Evolutionary conservation across 2,797 vertebrate species (phyloP).

Genomic region (Sebastes diploproa): DNA sequence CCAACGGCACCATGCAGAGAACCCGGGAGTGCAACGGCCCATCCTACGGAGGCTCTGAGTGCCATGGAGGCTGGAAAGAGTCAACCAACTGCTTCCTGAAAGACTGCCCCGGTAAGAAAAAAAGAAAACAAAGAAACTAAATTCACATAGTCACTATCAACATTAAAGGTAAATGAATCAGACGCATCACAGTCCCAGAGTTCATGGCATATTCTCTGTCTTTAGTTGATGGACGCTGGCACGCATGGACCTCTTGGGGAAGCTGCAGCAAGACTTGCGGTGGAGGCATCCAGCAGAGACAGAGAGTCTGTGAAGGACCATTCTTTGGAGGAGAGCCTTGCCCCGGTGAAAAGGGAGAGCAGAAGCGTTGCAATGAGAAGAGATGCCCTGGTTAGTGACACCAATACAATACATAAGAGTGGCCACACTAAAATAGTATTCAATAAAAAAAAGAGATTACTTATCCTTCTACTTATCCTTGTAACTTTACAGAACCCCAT

Average conservation of each 20-base stretch:
- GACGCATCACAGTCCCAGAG: background rate
- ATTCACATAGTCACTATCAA: background rate
- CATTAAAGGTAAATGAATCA: background rate
- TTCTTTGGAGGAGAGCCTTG: conserved; percentile 91
- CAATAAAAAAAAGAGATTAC: background rate
- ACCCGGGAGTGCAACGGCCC: conserved; percentile 96
- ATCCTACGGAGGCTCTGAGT: conserved; percentile 96
- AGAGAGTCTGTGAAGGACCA: conserved; percentile 90
- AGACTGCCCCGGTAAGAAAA: conserved; percentile 90
- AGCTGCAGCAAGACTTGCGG: conserved; percentile 92
- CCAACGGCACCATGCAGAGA: conserved; percentile 94
- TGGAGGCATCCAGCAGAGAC: conserved; percentile 90
- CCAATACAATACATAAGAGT: background rate
- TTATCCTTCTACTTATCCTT: conserved; percentile 1
- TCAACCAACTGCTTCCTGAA: conserved; percentile 90
- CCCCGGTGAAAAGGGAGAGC: conserved; percentile 89
- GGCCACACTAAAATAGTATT: background rate
- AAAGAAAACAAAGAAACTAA: background rate
- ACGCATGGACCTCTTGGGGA: conserved; percentile 90
- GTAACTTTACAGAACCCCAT: conserved; percentile 87
- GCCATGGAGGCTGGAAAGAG: conserved; percentile 94
- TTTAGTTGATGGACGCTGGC: conserved; percentile 95
- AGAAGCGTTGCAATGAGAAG: conserved; percentile 90
- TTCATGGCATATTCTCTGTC: conserved; percentile 29
- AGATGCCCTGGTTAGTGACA: conserved; percentile 90